phyloP scores from a whole-genome alignment of 2,888 invertebrate species.

The Nemurella pictetii region DNA sequence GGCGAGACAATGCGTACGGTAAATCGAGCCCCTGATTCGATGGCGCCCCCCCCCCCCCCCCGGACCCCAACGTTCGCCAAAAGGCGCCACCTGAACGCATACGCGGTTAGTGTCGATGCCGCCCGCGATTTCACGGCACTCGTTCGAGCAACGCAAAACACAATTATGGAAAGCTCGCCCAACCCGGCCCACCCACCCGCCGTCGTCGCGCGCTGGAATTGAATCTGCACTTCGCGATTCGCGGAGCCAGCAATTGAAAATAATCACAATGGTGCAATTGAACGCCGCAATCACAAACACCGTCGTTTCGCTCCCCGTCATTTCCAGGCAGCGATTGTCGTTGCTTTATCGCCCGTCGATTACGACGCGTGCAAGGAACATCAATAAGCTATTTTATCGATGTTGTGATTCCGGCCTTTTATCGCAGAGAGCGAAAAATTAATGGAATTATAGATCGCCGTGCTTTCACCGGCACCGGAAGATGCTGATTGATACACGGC shows the following conservation, averaged over 20 bases:
- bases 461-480: background rate
- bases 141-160: background rate
- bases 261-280: background rate
- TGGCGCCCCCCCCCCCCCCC: background rate
- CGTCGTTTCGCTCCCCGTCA: background rate
- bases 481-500: background rate
- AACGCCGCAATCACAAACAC: background rate
- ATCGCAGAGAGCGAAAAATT: background rate
- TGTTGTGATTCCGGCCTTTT: background rate
- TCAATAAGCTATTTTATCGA: background rate
- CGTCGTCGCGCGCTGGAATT: background rate
- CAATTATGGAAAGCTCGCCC: background rate
- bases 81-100: background rate
- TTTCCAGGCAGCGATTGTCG: background rate
- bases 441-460: background rate
- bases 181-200: background rate
- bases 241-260: background rate
- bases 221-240: background rate
- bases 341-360: background rate
- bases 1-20: background rate
- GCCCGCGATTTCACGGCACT: background rate
- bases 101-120: background rate
- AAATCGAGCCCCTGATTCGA: background rate
- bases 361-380: background rate
- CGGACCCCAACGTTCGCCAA: too few species aligned